Evolutionary conservation across 1,140 invertebrate species (phyloP).

Genomic region (Copidosoma floridanum): DNA sequence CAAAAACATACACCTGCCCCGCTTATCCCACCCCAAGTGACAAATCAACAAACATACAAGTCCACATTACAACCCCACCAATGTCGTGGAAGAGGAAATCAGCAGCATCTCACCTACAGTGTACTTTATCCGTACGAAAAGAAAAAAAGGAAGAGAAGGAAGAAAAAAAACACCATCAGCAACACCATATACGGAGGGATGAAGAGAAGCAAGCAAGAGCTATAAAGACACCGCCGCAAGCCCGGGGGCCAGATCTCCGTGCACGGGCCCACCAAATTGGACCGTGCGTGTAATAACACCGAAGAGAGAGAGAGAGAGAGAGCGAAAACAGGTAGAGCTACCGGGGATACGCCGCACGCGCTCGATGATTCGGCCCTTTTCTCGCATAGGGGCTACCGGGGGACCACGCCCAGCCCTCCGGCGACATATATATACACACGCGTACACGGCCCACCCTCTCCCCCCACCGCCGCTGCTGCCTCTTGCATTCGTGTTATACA

Average conservation of each 20-base stretch:
- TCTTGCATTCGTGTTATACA: too few relatives aligned
- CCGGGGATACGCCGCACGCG: conserved; percentile 18
- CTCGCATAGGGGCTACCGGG: conserved; percentile 42
- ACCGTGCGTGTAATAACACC: conserved; percentile 43
- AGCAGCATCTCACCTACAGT: too few relatives aligned
- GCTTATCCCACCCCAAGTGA: too few relatives aligned
- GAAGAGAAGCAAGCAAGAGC: too few relatives aligned
- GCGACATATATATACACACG: conserved; percentile 33
- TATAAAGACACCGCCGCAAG: too few relatives aligned
- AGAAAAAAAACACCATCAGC: neutral
- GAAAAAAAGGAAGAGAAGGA: conserved; percentile 11
- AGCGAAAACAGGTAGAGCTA: conserved; percentile 8
- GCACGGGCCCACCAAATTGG: conserved; percentile 39
- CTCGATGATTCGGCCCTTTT: conserved; percentile 16
- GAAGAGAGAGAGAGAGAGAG: neutral
- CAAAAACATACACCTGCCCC: too few relatives aligned
- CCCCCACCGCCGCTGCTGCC: too few relatives aligned
- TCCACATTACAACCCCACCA: too few relatives aligned
- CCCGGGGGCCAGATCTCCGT: neutral
- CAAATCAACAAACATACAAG: too few relatives aligned
- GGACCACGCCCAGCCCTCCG: conserved; percentile 46
- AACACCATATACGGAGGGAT: neutral
- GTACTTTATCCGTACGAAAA: too few relatives aligned
- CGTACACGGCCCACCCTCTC: neutral
- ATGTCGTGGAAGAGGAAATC: neutral